Conservation (phyloP, 35 echinoderm and acorn worm species). For the Stichopus chloronotus region DNA sequence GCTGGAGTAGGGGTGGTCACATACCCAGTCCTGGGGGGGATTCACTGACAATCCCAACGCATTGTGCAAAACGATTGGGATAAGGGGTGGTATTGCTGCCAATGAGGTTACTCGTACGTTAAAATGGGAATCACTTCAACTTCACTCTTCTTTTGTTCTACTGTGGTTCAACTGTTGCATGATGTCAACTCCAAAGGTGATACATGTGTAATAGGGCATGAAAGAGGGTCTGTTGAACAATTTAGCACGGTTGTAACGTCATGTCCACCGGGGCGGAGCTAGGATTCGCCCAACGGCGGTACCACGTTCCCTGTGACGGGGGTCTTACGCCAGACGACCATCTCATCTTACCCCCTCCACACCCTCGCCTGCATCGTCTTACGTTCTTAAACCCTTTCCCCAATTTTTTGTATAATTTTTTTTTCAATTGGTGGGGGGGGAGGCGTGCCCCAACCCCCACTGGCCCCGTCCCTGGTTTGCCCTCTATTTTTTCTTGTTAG, state of each 20-base stretch:
- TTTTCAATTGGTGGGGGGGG: background rate
- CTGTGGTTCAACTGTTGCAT: no score
- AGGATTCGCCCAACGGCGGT: background rate
- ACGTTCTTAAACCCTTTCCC: conserved; percentile 7
- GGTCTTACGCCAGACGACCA: background rate
- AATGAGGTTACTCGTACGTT: no score
- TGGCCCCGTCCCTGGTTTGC: background rate
- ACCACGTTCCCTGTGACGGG: background rate
- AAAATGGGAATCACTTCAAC: no score
- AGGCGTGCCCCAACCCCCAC: background rate
- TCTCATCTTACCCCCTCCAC: conserved; percentile 1
- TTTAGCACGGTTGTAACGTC: no score
- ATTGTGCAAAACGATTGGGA: background rate
- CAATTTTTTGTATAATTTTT: background rate
- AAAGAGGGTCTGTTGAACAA: no score
- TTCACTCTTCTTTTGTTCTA: no score
- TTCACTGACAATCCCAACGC: background rate
- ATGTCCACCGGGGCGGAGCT: background rate
- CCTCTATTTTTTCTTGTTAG: background rate
- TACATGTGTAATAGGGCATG: no score
- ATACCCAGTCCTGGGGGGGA: background rate
- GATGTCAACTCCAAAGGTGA: no score
- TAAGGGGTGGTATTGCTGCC: background rate
- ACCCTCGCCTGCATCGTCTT: background rate
- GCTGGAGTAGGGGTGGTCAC: background rate